phyloP scores from a whole-genome alignment of 2,113 vertebrate species.

The Hippocampus abdominalis region DNA sequence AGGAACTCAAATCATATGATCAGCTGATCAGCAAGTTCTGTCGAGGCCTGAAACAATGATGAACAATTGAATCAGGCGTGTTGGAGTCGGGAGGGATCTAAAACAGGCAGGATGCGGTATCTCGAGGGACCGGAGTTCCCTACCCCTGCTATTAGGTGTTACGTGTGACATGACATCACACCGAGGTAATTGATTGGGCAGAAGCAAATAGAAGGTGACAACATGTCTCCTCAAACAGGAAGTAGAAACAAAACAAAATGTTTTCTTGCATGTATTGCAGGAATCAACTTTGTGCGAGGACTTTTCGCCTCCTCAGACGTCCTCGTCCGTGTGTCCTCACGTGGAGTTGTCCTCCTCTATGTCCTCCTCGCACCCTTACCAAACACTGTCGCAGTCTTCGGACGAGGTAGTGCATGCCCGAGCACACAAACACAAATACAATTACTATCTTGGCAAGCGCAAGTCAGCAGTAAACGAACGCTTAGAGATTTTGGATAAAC shows the following conservation, averaged over 20 bases:
- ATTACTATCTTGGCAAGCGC: too few species aligned
- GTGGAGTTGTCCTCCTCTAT: slow-evolving; percentile 59
- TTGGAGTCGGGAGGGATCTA: too few species aligned
- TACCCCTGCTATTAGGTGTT: neutral
- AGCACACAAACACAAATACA: neutral
- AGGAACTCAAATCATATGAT: too few species aligned
- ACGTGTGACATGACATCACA: too few species aligned
- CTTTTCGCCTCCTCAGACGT: slow-evolving; percentile 73
- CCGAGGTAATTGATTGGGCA: neutral
- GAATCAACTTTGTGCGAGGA: slow-evolving; percentile 87
- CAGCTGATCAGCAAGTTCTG: too few species aligned
- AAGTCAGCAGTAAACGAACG: too few species aligned
- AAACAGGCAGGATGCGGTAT: too few species aligned
- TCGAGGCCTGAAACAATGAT: too few species aligned
- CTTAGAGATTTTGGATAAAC: too few species aligned
- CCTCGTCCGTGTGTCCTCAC: slow-evolving; percentile 63
- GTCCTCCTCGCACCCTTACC: slow-evolving; percentile 85
- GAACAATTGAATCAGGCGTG: too few species aligned
- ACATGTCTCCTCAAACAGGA: neutral
- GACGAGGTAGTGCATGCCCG: slow-evolving; percentile 76
- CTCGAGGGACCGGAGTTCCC: too few species aligned
- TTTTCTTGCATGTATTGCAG: slow-evolving; percentile 45
- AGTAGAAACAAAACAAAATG: neutral
- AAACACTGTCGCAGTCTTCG: slow-evolving; percentile 86
- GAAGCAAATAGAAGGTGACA: neutral